Percentiles rank a stretch among this genome's conserved stretches.
Conservation (phyloP, 92 coral and sea anemone genomes). For the Actinernus sp. region DNA sequence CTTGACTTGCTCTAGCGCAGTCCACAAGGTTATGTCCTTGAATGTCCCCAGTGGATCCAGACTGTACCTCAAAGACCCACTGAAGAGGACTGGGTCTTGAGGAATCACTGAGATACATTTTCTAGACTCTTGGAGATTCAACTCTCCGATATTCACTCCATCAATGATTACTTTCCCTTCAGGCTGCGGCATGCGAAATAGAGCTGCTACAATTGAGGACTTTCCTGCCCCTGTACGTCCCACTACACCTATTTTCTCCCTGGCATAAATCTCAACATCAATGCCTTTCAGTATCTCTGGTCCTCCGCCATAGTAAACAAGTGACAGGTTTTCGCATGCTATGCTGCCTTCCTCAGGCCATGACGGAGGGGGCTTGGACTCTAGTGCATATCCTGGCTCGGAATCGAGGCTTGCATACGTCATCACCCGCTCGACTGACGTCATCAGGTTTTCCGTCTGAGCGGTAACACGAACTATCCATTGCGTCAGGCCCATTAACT, state of each 20-base stretch:
- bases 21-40: slow-evolving; percentile 4
- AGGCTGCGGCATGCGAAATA: slow-evolving; percentile 38
- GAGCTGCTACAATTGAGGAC: slow-evolving; percentile 18
- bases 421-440: slow-evolving; percentile 23
- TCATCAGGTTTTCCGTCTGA: slow-evolving; percentile 14
- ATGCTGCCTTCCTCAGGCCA: slow-evolving; percentile 34
- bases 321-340: slow-evolving; percentile 16
- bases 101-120: slow-evolving; percentile 11
- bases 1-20: slow-evolving; percentile 7
- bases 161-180: slow-evolving; percentile 33
- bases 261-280: slow-evolving; percentile 6
- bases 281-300: slow-evolving; percentile 10
- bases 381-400: slow-evolving; percentile 24
- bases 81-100: slow-evolving; percentile 19
- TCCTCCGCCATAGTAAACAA: slow-evolving; percentile 9
- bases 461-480: slow-evolving; percentile 20
- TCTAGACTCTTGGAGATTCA: slow-evolving; percentile 17
- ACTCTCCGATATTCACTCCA: slow-evolving; percentile 5
- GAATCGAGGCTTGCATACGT: slow-evolving; percentile 9
- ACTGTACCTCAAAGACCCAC: slow-evolving; percentile 21
- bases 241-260: slow-evolving; percentile 18
- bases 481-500: slow-evolving; percentile 3
- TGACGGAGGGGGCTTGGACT: slow-evolving; percentile 12
- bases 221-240: slow-evolving; percentile 30
- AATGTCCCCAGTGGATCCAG: slow-evolving; percentile 15